Base-by-base conservation (phyloP, 2,113 vertebrate species). In the Rhinoptilus africanus region DNA sequence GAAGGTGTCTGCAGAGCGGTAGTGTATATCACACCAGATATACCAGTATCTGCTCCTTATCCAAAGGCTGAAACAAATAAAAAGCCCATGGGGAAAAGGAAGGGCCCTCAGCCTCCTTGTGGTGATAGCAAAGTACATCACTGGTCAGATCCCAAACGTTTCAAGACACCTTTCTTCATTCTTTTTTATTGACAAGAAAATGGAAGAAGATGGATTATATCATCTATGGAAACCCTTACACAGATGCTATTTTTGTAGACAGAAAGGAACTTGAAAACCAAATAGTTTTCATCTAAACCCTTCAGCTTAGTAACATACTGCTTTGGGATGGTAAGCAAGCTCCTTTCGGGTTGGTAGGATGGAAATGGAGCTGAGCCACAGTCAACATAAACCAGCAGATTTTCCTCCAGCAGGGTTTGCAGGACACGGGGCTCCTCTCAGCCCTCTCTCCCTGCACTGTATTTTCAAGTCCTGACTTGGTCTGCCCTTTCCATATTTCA, bases 51-150 rank as follows among this genome's bases (percentile, higher is more conserved):
- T 56, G 41, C 63, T 83, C 26, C 79, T 50, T 12, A 39, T 10
- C 67, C 67, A 83, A 73, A 79, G 50, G 43, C 75, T 53, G 34
- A 19, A 62, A 63, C 34, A 79, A 75, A 56, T 4, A 56, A 35
- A 76, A 75, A 90, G 77, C 75, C 56, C 21, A 8, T 1, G 6
- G 51, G 34, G 47, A 77, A 81, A 48, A 3, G 26, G 48, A 85
- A 59, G 19, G 60, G 66, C 22, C 60, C 32, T 90, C 75, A 80
- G 88, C 90, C 93, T 96, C 92, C 93, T 92, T 43, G 72, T 67
- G 79, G 93, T 56, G 43, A 90, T 1, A n/a, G 39, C 16, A 13
- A 77, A 74, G 67, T 26, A 96, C n/a, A 87, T 89, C 88, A 90
- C 48, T 59, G 60, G 9, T 66, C 3, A 1, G 6, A 56, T n/a